Evolutionary conservation across 2,797 vertebrate genomes (phyloP), one percentile per base, ranked within the genome.

Genomic region (Melanotaenia parkinsoni): DNA sequence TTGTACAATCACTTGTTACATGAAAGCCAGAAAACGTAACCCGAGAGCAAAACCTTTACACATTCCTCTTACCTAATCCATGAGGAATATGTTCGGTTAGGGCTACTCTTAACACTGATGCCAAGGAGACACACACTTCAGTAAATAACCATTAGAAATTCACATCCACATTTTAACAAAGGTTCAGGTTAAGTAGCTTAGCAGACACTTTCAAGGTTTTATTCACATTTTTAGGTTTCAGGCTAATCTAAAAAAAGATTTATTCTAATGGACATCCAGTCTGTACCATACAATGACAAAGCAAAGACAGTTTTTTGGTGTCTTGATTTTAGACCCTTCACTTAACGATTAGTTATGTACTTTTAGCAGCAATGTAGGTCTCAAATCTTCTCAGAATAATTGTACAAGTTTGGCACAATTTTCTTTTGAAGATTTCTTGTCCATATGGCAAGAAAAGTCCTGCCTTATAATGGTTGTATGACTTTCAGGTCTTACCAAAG

Each of bases 1-100:
- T 62, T 61, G 51, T 60, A 13, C 22, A 37, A 22, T 68, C 60
- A 73, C 50, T 76, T 70, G 63, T 62, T 56, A 72, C n/a, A 51
- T 64, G 32, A 58, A 35, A 73, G 51, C 58, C 30, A 58, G 58
- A 63, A 51, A 59, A 76, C 33, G 11, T 22, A 77, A 74, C 24
- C 51, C 10, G 67, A 72, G 37, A 54, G 18, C 16, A 47, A 58
- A 43, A 47, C 60, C 18, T 70, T 12, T 24, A 22, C 28, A 30
- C 2, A 62, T 43, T 69, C 28, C 30, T 20, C 47, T 33, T 35
- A 74, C 35, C 43, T 57, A 26, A 63, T 58, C 22, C 43, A 63
- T 16, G 16, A 32, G 58, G 45, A 10, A 28, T 20, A 0, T 18
- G 5, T 51, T 67, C 56, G 5, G 58, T 13, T 58, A 8, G 1